Evolutionary conservation across 2,888 invertebrate genomes (phyloP).

Genomic region (Ceramica pisi): DNA sequence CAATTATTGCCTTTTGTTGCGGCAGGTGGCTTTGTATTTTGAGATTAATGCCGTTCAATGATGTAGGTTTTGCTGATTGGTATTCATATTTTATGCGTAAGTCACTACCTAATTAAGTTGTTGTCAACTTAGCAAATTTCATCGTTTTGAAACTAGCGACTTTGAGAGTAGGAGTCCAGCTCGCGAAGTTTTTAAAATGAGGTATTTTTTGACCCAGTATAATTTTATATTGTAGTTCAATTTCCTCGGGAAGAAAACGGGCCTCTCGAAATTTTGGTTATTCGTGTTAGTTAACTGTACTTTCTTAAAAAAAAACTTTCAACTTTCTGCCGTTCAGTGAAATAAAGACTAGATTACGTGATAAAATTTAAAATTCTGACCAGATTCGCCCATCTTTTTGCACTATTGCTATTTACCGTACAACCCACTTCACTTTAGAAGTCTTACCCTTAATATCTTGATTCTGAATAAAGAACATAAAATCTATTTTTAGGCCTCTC

Average conservation of each 20-base stretch:
- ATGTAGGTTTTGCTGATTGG: neutral
- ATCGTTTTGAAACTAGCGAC: too few species aligned
- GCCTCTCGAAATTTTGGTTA: neutral
- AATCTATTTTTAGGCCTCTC: neutral
- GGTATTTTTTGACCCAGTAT: neutral
- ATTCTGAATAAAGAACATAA: neutral
- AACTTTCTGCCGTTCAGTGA: too few species aligned
- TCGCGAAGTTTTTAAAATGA: neutral
- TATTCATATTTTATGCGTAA: neutral
- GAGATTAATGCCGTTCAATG: conserved; percentile 29
- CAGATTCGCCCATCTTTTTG: neutral
- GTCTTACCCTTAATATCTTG: neutral
- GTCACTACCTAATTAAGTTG: neutral
- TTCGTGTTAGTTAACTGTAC: too few species aligned
- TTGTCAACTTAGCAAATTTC: too few species aligned
- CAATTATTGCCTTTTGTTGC: conserved; percentile 60
- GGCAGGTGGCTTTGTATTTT: conserved; percentile 48
- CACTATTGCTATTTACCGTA: too few species aligned
- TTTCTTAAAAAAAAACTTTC: too few species aligned
- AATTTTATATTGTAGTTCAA: neutral
- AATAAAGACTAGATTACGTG: too few species aligned
- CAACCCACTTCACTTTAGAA: too few species aligned
- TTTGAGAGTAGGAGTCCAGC: neutral
- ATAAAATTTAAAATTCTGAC: neutral
- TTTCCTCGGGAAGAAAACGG: neutral